phyloP scores from a whole-genome alignment of 2,888 invertebrate species.

The Thelaira solivaga region DNA sequence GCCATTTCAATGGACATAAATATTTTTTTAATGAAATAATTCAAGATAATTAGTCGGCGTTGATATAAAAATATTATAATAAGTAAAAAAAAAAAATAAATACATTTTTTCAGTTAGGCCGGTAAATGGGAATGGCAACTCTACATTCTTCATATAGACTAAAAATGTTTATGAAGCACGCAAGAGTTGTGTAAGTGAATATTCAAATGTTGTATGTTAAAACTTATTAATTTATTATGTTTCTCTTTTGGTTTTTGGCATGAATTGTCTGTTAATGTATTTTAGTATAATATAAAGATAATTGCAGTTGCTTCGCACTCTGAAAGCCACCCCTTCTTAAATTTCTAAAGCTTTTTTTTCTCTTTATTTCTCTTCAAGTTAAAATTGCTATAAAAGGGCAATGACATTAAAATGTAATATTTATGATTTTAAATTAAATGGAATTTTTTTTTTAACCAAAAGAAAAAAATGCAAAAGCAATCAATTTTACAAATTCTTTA shows the following conservation, averaged over 20 bases:
- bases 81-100: constrained; percentile 4
- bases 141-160: not conserved
- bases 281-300: constrained; percentile 70
- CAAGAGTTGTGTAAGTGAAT: constrained; percentile 29
- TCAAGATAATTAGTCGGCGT: constrained; percentile 69
- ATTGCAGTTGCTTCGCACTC: constrained; percentile 10
- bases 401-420: constrained; percentile 24
- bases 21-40: constrained; percentile 74
- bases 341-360: no score
- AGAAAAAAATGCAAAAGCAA: not conserved
- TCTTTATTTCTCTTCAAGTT: no score
- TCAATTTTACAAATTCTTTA: not conserved
- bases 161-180: constrained; percentile 39
- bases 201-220: not conserved
- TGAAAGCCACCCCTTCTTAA: no score
- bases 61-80: constrained; percentile 7
- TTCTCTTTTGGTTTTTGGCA: not conserved
- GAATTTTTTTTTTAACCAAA: not conserved
- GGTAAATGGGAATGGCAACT: not conserved
- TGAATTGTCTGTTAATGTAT: constrained; percentile 73
- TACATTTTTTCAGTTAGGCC: constrained; percentile 21
- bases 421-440: constrained; percentile 38
- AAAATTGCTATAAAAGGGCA: no score
- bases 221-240: not conserved
- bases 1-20: constrained; percentile 35